A percentile compares a stretch with the other conserved stretches of the same genome.
phyloP scores from a whole-genome alignment of 2,797 vertebrate species.

The Trachops cirrhosus region DNA sequence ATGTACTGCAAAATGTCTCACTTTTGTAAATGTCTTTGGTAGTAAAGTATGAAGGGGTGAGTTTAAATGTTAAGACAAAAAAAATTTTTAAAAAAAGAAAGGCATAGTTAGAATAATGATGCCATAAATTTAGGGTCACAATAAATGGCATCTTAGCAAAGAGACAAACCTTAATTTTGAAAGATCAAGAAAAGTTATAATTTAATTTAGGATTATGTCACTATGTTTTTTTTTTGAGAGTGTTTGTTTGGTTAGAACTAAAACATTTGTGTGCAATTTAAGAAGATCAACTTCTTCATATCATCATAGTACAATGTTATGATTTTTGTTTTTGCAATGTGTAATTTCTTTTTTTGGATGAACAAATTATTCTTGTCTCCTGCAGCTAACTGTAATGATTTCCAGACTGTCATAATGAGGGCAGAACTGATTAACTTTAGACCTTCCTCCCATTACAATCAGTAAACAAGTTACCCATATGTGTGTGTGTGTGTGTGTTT shows the following conservation, averaged over 20 bases:
- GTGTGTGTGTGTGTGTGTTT: too few species aligned
- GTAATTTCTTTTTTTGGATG: conserved; percentile 66
- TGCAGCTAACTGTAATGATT: conserved; percentile 77
- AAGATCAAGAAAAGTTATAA: conserved; percentile 31
- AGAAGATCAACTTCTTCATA: conserved; percentile 35
- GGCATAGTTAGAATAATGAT: conserved; percentile 50
- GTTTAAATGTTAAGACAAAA: conserved; percentile 65
- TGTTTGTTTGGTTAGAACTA: background rate
- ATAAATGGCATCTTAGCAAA: conserved; percentile 38
- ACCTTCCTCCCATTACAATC: conserved; percentile 55
- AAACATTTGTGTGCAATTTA: conserved; percentile 49
- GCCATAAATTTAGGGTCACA: background rate
- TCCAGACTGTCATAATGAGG: conserved; percentile 72
- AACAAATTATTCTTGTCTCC: conserved; percentile 74
- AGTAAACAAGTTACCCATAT: conserved; percentile 55
- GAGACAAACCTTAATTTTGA: background rate
- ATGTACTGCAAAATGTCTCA: conserved; percentile 71
- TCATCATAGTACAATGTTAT: conserved; percentile 19
- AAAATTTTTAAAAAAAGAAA: background rate
- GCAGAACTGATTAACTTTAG: conserved; percentile 76
- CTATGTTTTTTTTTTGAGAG: background rate
- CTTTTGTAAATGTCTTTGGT: conserved; percentile 76
- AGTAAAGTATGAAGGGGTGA: background rate
- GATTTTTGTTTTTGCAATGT: background rate
- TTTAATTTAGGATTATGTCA: conserved; percentile 12